Evolutionary conservation across 2,113 vertebrate genomes (phyloP).

Genomic region (Tor tambroides): DNA sequence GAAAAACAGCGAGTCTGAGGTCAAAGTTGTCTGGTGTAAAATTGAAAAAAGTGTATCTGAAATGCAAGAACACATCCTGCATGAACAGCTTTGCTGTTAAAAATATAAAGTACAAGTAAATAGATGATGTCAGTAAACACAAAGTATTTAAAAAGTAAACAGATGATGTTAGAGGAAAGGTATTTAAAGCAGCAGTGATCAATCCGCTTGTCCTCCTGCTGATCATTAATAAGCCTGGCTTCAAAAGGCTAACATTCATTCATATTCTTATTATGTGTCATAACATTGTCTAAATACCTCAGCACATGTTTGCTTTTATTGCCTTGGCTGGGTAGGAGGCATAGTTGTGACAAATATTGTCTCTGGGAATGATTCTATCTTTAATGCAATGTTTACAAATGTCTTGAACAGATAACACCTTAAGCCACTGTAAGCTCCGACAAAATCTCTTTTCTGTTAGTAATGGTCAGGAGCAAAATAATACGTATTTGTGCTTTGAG

Average conservation of each 20-base stretch:
- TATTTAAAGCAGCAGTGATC: constrained; percentile 7
- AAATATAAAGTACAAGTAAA: not conserved
- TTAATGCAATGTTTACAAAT: not conserved
- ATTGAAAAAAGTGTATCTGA: not conserved
- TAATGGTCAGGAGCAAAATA: not conserved
- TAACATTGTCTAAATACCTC: constrained; percentile 15
- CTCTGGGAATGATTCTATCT: not conserved
- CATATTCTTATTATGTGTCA: constrained; percentile 3
- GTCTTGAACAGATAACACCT: not conserved
- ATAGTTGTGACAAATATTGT: not conserved
- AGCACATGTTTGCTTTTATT: constrained; percentile 10
- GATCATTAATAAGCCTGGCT: not conserved
- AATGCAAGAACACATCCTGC: not conserved
- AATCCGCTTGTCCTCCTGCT: constrained; percentile 9
- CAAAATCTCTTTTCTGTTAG: constrained; percentile 17
- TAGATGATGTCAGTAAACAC: not conserved
- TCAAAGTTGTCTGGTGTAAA: not conserved
- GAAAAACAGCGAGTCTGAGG: not conserved
- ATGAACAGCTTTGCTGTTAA: not conserved
- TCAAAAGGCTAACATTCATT: constrained; percentile 6
- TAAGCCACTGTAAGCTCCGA: constrained; percentile 7
- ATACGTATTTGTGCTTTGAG: not conserved
- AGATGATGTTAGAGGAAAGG: constrained; percentile 5
- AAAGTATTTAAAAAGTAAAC: not conserved
- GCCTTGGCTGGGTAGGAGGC: not conserved